These are phyloP conservation scores for Gryllus longicercus DNA, from an alignment of 2,888 invertebrate genomes.

Conservation along the genomic window DNA sequence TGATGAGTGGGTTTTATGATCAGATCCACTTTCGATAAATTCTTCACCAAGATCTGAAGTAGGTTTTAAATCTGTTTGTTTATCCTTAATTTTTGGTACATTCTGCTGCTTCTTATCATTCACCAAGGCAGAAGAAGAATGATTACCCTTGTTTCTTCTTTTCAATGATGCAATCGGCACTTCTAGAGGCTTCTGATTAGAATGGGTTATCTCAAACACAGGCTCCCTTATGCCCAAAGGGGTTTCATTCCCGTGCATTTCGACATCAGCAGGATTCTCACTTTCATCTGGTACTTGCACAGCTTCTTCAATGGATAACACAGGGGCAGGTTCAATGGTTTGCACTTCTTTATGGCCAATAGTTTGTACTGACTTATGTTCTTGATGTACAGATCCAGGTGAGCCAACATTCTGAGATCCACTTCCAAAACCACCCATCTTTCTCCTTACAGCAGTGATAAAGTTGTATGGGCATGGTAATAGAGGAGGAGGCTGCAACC, in stretches of 20 bases:
- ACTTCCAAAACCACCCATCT: neutral
- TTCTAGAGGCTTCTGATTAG: neutral
- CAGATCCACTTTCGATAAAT: neutral
- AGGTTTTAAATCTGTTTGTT: neutral
- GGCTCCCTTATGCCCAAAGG: neutral
- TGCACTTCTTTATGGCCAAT: neutral
- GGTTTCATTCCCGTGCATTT: neutral
- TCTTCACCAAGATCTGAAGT: neutral
- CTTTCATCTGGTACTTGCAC: neutral
- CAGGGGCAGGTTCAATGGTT: neutral
- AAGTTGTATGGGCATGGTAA: slow-evolving; percentile 59
- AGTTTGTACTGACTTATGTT: neutral
- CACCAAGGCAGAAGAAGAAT: no score
- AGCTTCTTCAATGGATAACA: neutral
- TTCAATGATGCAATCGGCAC: neutral
- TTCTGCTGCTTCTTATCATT: neutral
- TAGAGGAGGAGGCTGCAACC: slow-evolving; percentile 46
- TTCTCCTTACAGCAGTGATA: slow-evolving; percentile 53
- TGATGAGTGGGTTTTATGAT: neutral
- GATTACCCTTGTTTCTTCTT: neutral
- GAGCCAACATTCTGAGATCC: neutral
- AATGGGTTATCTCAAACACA: neutral
- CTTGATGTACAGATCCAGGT: neutral
- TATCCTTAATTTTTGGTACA: neutral
- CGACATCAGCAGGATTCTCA: neutral